Percentiles rank a stretch among this genome's conserved stretches.
These are phyloP conservation scores for Baronia brevicornis DNA, from an alignment of 2,888 invertebrate species.

Conservation along the genomic window DNA sequence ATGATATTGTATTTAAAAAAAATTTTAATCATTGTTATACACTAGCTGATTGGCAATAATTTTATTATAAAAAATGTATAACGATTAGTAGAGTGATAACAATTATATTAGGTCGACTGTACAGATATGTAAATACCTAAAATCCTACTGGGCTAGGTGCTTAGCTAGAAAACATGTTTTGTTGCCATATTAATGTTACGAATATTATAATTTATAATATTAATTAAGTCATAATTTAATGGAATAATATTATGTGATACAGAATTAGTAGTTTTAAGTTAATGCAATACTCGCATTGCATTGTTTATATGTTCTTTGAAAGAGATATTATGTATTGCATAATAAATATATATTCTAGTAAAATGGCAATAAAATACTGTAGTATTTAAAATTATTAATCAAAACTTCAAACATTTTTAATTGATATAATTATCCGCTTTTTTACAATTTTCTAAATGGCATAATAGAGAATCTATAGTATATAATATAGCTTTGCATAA, in stretches of 20 bases:
- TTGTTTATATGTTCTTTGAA: constrained; percentile 19
- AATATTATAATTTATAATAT: constrained; percentile 69
- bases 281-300: constrained; percentile 23
- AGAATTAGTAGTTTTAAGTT: constrained; percentile 45
- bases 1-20: constrained; percentile 28
- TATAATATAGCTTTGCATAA: too few species aligned
- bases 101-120: constrained; percentile 43
- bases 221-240: constrained; percentile 66
- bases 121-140: constrained; percentile 66
- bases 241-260: constrained; percentile 67
- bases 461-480: too few species aligned
- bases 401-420: too few species aligned
- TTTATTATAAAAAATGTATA: constrained; percentile 53
- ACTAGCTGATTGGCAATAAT: constrained; percentile 66
- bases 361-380: constrained; percentile 19
- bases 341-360: constrained; percentile 14
- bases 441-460: constrained; percentile 2
- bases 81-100: constrained; percentile 39
- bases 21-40: constrained; percentile 49
- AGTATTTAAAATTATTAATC: too few species aligned
- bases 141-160: constrained; percentile 66
- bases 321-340: constrained; percentile 19
- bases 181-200: constrained; percentile 75
- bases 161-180: constrained; percentile 70
- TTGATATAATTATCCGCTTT: constrained; percentile 2